Base-by-base conservation (phyloP, 2,113 vertebrate genomes). In the Pithys albifrons region DNA sequence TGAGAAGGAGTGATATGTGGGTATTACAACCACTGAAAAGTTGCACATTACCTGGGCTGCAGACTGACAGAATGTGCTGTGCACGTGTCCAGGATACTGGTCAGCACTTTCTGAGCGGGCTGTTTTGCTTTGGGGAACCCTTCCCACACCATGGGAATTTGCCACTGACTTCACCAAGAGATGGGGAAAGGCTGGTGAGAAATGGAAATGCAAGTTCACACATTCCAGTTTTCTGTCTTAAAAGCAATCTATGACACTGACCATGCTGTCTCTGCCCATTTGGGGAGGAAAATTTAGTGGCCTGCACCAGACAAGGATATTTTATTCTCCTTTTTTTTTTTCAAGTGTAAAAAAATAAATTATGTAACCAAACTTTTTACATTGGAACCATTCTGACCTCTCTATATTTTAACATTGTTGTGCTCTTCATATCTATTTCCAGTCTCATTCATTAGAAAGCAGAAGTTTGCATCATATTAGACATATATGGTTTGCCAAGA, bases 61-160 rank as follows among this genome's bases (percentile, higher is more conserved):
- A 62, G 58, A 4, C 20, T 55, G 65, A 7, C 43, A 37, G 31
- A 25, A 10, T 5, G 15, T 12, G 1, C 13, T 0, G 0, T 22
- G 43, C 15, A 4, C 0, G 0, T 41, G 31, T 43, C 69, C 43
- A 51, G 29, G 46, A 20, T 55, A 28, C 3, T 6, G 52, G 1
- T 3, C 48, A 58, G 43, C 7, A 27, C 39, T 24, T 59, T 25
- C 27, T 14, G 48, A 65, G 65, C 0, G 3, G 59, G 29, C 20
- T 49, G 24, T 0, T 87, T 33, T 10, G 35, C 3, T 45, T 10
- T 69, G 52, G 33, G 31, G 18, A 61, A 20, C 2, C 2, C 28
- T 58, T 79, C 52, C 23, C 61, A 37, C 25, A 12, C 13, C 0
- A 0, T 12, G 7, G 23, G 58, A n/a, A 4, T 2, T 29, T 72